A percentile compares a stretch with the other conserved stretches of the same genome.
phyloP scores from a whole-genome alignment of 2,797 vertebrate genomes.

The Scolopax bukidnonensis region DNA sequence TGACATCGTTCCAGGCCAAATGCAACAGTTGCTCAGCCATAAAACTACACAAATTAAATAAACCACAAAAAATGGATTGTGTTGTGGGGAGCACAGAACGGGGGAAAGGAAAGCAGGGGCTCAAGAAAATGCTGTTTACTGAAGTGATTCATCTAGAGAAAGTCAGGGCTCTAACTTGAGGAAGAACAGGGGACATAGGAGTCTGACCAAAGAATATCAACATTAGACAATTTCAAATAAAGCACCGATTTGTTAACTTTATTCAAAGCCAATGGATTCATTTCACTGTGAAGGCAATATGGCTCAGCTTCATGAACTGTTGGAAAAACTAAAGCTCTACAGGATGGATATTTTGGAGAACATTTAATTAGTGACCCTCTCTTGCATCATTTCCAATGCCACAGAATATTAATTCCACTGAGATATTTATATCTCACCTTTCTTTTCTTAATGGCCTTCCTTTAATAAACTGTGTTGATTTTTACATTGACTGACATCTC shows the following conservation, averaged over 20 bases:
- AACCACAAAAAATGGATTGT: neutral
- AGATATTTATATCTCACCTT: neutral
- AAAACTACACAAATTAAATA: neutral
- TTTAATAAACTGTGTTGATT: neutral
- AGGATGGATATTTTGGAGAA: neutral
- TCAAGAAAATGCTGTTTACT: neutral
- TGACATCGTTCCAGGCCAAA: neutral
- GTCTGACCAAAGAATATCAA: neutral
- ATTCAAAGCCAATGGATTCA: neutral
- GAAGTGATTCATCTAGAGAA: neutral
- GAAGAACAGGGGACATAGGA: neutral
- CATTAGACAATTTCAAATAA: neutral
- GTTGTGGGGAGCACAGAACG: neutral
- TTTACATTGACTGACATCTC: neutral
- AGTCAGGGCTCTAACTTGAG: neutral
- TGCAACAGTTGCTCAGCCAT: neutral
- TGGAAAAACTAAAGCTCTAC: neutral
- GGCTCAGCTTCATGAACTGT: neutral
- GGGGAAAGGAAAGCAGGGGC: neutral
- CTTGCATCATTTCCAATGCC: neutral
- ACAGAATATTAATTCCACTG: neutral
- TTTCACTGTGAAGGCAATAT: neutral
- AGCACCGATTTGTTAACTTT: neutral
- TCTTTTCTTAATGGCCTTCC: neutral
- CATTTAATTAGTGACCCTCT: neutral